A percentile compares a stretch with the other conserved stretches of the same genome.
Evolutionary conservation across 2,888 invertebrate genomes (phyloP).

Genomic region (Ophioninae sp.): DNA sequence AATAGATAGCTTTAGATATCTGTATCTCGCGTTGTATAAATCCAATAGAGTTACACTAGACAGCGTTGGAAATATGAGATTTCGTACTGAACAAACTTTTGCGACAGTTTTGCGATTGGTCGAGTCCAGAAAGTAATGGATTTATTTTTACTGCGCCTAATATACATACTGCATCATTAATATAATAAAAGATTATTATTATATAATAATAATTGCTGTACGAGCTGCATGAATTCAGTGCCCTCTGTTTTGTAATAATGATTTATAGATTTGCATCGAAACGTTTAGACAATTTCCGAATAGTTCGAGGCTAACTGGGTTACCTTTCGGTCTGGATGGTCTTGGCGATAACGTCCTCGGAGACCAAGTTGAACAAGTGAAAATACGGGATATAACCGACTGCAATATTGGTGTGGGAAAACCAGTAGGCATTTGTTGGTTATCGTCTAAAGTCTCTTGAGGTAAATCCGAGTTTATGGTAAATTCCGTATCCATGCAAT

Average conservation of each 20-base stretch:
- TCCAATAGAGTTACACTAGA: too few relatives aligned
- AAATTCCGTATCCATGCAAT: constrained; percentile 10
- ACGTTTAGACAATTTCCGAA: neutral
- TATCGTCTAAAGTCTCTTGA: neutral
- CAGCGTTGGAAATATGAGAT: too few relatives aligned
- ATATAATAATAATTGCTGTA: too few relatives aligned
- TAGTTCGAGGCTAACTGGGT: neutral
- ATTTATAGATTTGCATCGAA: neutral
- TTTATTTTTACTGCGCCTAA: too few relatives aligned
- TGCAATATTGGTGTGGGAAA: neutral
- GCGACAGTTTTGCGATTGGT: too few relatives aligned
- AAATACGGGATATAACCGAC: neutral
- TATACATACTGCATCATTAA: too few relatives aligned
- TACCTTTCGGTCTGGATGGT: neutral
- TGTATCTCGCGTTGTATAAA: too few relatives aligned
- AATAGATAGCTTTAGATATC: too few relatives aligned
- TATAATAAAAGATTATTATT: too few relatives aligned
- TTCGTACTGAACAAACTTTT: too few relatives aligned
- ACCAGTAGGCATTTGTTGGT: neutral
- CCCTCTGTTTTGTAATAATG: neutral
- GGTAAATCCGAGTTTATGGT: constrained; percentile 15
- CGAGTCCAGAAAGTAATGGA: too few relatives aligned
- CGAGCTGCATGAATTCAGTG: neutral
- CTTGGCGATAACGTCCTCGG: neutral
- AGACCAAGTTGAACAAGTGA: too few relatives aligned